A percentile compares a stretch with the other conserved stretches of the same genome.
Evolutionary conservation across 2,888 invertebrate genomes (phyloP).

Genomic region (Diplolepis rosae): DNA sequence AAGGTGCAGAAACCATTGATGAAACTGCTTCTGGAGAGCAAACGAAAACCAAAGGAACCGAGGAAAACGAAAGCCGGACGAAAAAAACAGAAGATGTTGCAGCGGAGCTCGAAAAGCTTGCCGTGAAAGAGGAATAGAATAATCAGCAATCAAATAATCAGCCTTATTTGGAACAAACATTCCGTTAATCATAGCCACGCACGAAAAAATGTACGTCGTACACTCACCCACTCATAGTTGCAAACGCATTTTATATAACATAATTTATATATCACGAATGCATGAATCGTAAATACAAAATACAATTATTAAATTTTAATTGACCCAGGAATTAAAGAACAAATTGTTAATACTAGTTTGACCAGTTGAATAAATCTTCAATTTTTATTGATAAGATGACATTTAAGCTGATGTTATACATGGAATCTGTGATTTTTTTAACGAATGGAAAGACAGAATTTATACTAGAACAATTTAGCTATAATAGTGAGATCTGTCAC

Average conservation of each 20-base stretch:
- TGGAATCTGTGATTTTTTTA: slow-evolving; percentile 60
- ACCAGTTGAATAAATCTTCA: slow-evolving; percentile 50
- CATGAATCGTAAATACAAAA: not conserved
- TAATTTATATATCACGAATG: no score
- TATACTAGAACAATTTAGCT: slow-evolving; percentile 12
- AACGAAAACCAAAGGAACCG: slow-evolving; percentile 27
- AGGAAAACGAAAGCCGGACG: slow-evolving; percentile 38
- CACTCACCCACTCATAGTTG: slow-evolving; percentile 13
- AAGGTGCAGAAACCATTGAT: slow-evolving; percentile 2
- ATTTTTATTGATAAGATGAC: slow-evolving; percentile 52
- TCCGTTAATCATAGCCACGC: slow-evolving; percentile 38
- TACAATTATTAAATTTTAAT: slow-evolving; percentile 31
- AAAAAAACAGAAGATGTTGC: slow-evolving; percentile 75
- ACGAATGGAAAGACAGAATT: slow-evolving; percentile 39
- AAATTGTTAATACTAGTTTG: slow-evolving; percentile 36
- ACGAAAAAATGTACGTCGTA: slow-evolving; percentile 3
- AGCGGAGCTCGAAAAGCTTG: slow-evolving; percentile 77
- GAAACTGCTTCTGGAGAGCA: slow-evolving; percentile 26
- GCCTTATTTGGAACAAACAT: slow-evolving; percentile 43
- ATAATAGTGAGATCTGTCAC: slow-evolving; percentile 28
- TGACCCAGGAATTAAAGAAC: slow-evolving; percentile 35
- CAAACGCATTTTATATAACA: slow-evolving; percentile 24
- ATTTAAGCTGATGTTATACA: slow-evolving; percentile 58
- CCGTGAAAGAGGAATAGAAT: slow-evolving; percentile 72
- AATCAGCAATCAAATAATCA: slow-evolving; percentile 33